Base-by-base conservation (phyloP, 2,797 vertebrate species). In the Lepilemur ruficaudatus region DNA sequence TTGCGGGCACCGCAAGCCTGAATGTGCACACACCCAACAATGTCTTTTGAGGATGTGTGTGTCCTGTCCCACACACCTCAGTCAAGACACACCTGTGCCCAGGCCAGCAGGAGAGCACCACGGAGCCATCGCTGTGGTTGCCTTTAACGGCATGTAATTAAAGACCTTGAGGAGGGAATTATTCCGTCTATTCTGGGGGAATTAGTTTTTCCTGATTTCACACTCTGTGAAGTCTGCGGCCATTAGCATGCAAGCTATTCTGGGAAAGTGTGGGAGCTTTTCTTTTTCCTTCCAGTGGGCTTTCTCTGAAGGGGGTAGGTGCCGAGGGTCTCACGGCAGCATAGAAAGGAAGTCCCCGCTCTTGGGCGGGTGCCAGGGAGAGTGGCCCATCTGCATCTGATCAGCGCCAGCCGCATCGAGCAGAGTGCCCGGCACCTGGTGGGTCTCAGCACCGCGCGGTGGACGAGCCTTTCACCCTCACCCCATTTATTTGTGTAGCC, bases 191-290 rank as follows among this genome's bases (percentile, higher is more conserved):
- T 97, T 97, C 98, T 85, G 89, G 96, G 79, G 97, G 97, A 97
- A 95, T 96, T 69, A 4, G 69, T 86, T 75, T 92, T 97, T 87
- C 96, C 94, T 25, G 67, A 87, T 88, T 84, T 97, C 97, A 96
- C 97, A 93, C 87, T 84, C 95, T 93, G 94, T 72, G 94, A 85
- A 75, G 43, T 7, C 79, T 5, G 30, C 32, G 23, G 95, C 88
- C 78, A 12, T 32, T 83, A 97, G 89, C 93, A 93, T 92, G 95
- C 22, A 41, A 79, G 61, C 96, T 17, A 89, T 93, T 95, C 97
- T 94, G 97, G 96, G 97, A 96, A 96, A 97, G 94, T 67, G 43
- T 95, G 97, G 93, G 97, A 80, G 73, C 97, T 97, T 96, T 90
- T 92, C 85, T 91, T 91, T 85, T 70, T 72, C 59, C 63, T 85